phyloP scores from a whole-genome alignment of 2,113 vertebrate genomes.

The Verasper variegatus region DNA sequence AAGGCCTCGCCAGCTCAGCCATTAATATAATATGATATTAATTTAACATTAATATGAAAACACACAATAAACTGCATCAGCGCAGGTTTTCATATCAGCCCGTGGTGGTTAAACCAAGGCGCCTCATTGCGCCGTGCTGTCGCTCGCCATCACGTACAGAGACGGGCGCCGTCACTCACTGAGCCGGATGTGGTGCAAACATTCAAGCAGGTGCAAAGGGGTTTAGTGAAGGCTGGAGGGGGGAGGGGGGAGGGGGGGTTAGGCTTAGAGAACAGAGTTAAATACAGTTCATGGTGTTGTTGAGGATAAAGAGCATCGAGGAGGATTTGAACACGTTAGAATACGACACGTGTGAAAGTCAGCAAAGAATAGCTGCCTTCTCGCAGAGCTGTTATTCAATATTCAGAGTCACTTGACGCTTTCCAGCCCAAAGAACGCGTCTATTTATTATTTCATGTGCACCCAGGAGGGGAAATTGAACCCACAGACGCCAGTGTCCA shows the following conservation, averaged over 20 bases:
- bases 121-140: background rate
- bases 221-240: slow-evolving; percentile 11
- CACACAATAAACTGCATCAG: slow-evolving; percentile 30
- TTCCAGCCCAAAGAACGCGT: slow-evolving; percentile 48
- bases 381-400: slow-evolving; percentile 49
- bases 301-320: background rate
- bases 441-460: slow-evolving; percentile 69
- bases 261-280: slow-evolving; percentile 13
- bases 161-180: background rate
- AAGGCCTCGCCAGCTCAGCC: slow-evolving; percentile 21
- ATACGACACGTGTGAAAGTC: slow-evolving; percentile 1
- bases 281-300: background rate
- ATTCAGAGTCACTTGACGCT: slow-evolving; percentile 60
- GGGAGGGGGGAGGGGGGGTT: background rate
- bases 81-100: background rate
- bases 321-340: slow-evolving; percentile 17
- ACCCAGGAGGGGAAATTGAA: slow-evolving; percentile 34
- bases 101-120: background rate
- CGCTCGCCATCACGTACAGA: background rate
- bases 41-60: slow-evolving; percentile 58
- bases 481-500: slow-evolving; percentile 9
- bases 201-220: slow-evolving; percentile 5
- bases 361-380: slow-evolving; percentile 41
- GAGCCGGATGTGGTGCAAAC: background rate
- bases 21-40: slow-evolving; percentile 55